Conservation (phyloP, 2,113 vertebrate species). For the Donacobius atricapilla region DNA sequence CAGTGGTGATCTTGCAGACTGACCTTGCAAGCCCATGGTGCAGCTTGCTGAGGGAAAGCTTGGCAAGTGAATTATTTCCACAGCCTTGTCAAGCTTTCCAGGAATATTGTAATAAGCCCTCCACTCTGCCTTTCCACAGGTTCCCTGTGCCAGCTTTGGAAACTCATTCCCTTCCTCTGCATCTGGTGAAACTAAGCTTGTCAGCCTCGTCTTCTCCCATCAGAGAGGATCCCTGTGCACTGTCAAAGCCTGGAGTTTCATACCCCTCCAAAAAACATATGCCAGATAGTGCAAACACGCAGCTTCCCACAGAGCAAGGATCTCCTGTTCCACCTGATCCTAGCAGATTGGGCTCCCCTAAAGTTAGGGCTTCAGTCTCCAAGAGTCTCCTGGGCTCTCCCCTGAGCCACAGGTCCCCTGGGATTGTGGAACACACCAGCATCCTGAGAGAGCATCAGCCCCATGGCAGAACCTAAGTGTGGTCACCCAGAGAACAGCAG, state of each 20-base stretch:
- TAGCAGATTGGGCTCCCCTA: not conserved
- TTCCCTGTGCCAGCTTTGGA: not conserved
- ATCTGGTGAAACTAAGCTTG: not conserved
- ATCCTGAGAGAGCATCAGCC: not conserved
- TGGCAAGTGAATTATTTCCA: not conserved
- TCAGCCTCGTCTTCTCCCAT: not conserved
- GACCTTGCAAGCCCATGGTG: not conserved
- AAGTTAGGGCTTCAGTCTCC: not conserved
- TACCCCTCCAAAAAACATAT: fast-evolving
- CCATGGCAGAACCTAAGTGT: not conserved
- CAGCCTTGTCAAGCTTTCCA: not conserved
- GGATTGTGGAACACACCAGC: not conserved
- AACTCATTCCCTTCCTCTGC: not conserved
- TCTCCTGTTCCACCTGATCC: not conserved
- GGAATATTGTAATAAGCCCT: not conserved
- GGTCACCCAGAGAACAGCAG: not conserved
- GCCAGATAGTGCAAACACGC: not conserved
- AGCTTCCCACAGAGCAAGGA: not conserved
- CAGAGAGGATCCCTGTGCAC: not conserved
- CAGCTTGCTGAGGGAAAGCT: not conserved
- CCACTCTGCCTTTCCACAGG: not conserved
- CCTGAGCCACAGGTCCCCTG: not conserved
- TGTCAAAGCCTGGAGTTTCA: not conserved
- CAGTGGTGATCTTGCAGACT: not conserved
- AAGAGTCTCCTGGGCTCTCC: not conserved